These are phyloP conservation scores for Leptarthrus brevirostris DNA, from an alignment of 2,888 invertebrate species.

Conservation along the genomic window DNA sequence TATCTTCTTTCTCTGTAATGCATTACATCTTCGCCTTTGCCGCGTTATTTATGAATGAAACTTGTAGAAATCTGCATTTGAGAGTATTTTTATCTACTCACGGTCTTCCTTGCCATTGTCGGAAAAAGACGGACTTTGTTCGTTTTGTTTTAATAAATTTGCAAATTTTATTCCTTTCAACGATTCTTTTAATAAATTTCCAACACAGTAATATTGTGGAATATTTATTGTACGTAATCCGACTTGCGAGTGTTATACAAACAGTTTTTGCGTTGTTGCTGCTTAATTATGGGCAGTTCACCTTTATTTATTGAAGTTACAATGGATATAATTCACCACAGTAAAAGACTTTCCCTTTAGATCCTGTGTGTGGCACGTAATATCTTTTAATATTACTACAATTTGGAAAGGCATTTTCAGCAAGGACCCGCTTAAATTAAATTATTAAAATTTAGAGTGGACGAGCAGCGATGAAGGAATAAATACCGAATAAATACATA, in stretches of 20 bases:
- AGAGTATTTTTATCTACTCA: slow-evolving; percentile 24
- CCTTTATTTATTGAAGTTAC: background rate
- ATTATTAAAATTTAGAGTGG: too few species aligned
- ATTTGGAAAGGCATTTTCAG: too few species aligned
- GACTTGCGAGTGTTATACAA: background rate
- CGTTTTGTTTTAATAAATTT: slow-evolving; percentile 42
- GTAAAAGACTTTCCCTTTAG: too few species aligned
- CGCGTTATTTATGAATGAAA: slow-evolving; percentile 44
- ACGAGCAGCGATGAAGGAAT: too few species aligned
- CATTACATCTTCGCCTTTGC: slow-evolving; percentile 29
- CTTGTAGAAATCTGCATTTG: slow-evolving; percentile 15
- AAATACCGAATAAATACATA: too few species aligned
- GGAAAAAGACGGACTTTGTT: background rate
- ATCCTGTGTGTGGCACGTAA: too few species aligned
- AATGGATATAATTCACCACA: too few species aligned
- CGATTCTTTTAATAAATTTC: background rate
- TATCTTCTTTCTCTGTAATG: slow-evolving; percentile 32
- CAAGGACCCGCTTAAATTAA: too few species aligned
- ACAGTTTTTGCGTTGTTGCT: background rate
- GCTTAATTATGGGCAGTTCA: background rate
- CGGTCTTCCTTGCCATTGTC: background rate
- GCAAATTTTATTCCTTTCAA: slow-evolving; percentile 27
- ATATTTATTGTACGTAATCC: background rate
- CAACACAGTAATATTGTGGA: slow-evolving; percentile 3
- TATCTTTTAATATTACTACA: too few species aligned